Base-by-base conservation (phyloP, 2,888 invertebrate species). In the Ochropleura plecta region DNA sequence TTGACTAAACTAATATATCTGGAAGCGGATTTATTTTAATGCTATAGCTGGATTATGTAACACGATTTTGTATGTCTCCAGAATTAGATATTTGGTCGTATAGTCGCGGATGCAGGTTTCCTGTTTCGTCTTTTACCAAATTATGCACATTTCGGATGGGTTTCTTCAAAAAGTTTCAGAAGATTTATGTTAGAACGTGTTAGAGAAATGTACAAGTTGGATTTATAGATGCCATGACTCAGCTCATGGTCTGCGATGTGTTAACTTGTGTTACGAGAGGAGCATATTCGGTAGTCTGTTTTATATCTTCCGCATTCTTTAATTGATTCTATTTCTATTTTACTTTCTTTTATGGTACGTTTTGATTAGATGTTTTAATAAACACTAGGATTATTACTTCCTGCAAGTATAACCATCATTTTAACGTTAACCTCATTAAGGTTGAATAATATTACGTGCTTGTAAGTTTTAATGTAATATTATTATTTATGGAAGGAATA, bases 271-370 rank as follows among this genome's bases (percentile, higher is more conserved):
- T 82, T 82, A 80, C 82, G 73, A 80, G 85, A 78, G 84, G 77
- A 83, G 79, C 83, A 78, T 82, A 78, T 88, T 86, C 75, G 79
- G 84, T 82, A 82, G 88, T 89, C 93, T 93, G 93, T 87, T 94
- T 93, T 92, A 92, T 92, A 89, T 94, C 95, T 94, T 95, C 95
- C 95, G 94, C 92, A 91, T 94, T 93, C 93, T 91, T 90, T 88
- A 89, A 93, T 94, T 92, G 88, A 86, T 88, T 92, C 94, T 94
- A 94, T 94, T 95, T 92, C 82, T 84, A 91, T 89, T 89, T 91
- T 91, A 90, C 91, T 93, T 89, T 92, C 91, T 77, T 92, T 92
- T 91, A 92, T 90, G 89, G 89, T 88, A 81, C 87, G 87, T 87
- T 90, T 90, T 87, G 87, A 89, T 91, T 85, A 88, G 79, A 85